Percentiles rank a stretch among this genome's conserved stretches.
Conservation (phyloP, 2,113 vertebrate species). For the Gallinago jamesoni region DNA sequence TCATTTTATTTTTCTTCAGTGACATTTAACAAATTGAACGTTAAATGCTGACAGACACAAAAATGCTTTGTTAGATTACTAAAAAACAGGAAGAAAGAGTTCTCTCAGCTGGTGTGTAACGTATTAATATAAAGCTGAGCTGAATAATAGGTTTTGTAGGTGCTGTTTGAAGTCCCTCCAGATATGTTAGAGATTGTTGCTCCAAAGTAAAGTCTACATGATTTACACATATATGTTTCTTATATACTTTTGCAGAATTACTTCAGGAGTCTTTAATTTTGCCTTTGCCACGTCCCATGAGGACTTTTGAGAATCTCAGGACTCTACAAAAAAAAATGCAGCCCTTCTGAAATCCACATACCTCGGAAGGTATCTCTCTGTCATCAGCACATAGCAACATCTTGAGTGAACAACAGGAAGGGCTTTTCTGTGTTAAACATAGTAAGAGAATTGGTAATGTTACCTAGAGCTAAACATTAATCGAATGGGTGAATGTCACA, state of each 20-base stretch:
- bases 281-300: neutral
- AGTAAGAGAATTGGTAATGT: neutral
- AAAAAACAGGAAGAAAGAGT: neutral
- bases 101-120: neutral
- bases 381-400: neutral
- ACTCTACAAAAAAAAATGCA: neutral
- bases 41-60: conserved; percentile 65
- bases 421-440: neutral
- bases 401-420: neutral
- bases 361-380: neutral
- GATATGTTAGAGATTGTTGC: neutral
- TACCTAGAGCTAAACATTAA: neutral
- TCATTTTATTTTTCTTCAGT: conserved; percentile 72
- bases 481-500: neutral
- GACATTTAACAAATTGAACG: conserved; percentile 75
- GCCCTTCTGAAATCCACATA: neutral
- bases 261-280: neutral
- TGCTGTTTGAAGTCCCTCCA: neutral
- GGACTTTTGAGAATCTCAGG: neutral
- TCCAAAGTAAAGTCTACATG: neutral
- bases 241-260: neutral
- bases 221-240: neutral
- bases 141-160: neutral
- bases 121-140: neutral
- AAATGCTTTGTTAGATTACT: conserved; percentile 43